Evolutionary conservation across 2,888 invertebrate species (phyloP).

Genomic region (Syrista parreyssii): DNA sequence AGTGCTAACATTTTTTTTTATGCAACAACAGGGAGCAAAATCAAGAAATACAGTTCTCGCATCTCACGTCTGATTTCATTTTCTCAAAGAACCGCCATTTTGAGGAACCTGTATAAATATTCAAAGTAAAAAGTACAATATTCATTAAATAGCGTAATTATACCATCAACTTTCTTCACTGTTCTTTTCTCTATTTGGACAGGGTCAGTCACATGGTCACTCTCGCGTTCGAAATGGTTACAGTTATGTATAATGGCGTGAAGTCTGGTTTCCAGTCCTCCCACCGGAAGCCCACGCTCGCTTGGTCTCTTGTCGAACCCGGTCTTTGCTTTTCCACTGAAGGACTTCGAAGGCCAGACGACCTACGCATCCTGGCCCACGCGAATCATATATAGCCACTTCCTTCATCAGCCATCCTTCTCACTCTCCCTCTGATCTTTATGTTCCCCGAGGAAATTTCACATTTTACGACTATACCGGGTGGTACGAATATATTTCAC

Average conservation of each 20-base stretch:
- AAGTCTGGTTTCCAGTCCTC: constrained; percentile 42
- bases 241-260: constrained; percentile 38
- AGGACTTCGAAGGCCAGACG: constrained; percentile 54
- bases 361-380: constrained; percentile 46
- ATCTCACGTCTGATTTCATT: neutral
- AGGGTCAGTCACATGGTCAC: constrained; percentile 15
- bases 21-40: neutral
- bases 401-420: neutral
- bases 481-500: neutral
- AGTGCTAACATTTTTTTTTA: neutral
- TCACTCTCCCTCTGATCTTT: neutral
- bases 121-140: neutral
- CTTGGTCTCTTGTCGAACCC: constrained; percentile 32
- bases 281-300: constrained; percentile 43
- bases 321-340: constrained; percentile 39
- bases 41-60: neutral
- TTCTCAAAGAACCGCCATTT: neutral
- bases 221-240: constrained; percentile 28
- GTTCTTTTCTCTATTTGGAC: neutral
- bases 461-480: neutral
- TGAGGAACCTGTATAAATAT: neutral
- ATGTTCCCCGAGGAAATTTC: neutral
- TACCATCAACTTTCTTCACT: neutral
- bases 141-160: neutral
- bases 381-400: constrained; percentile 12